Percentiles rank a stretch among this genome's conserved stretches.
Evolutionary conservation across 2,888 invertebrate genomes (phyloP).

Genomic region (Coremacera marginata): DNA sequence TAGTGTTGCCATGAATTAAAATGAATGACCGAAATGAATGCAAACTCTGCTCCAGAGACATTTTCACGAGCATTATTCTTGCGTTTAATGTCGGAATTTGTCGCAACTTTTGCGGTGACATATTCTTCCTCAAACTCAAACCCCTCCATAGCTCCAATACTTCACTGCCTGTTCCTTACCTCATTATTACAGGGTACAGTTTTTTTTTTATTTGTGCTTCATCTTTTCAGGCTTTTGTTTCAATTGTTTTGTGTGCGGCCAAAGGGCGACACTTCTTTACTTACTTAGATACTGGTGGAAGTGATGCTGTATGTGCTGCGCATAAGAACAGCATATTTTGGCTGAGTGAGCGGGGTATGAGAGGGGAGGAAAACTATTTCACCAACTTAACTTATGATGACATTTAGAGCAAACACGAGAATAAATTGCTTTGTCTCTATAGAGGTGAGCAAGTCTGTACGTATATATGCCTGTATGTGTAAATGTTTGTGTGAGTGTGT

Average conservation of each 20-base stretch:
- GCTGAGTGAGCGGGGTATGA: not conserved
- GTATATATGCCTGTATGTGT: not conserved
- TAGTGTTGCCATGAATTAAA: not conserved
- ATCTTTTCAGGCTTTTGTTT: conserved; percentile 11
- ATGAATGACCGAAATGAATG: conserved; percentile 13
- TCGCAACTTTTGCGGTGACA: not conserved
- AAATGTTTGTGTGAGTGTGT: not conserved
- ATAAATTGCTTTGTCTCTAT: not conserved
- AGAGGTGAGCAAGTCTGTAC: not conserved
- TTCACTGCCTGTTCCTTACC: too few species aligned
- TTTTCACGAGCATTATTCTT: conserved; percentile 2
- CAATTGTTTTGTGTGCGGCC: conserved; percentile 21
- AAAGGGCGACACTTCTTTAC: not conserved
- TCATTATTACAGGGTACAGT: too few species aligned
- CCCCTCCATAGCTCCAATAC: too few species aligned
- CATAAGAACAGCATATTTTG: too few species aligned
- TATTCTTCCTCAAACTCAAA: too few species aligned
- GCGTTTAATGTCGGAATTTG: not conserved
- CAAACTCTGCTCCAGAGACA: conserved; percentile 1
- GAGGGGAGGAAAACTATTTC: not conserved
- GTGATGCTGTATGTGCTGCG: too few species aligned
- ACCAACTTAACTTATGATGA: conserved; percentile 10
- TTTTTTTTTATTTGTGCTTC: too few species aligned
- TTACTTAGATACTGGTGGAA: not conserved
- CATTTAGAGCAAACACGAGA: conserved; percentile 7